Percentiles rank a stretch among this genome's conserved stretches.
phyloP scores from a whole-genome alignment of 2,888 invertebrate genomes.

The Ectropis crepuscularia region DNA sequence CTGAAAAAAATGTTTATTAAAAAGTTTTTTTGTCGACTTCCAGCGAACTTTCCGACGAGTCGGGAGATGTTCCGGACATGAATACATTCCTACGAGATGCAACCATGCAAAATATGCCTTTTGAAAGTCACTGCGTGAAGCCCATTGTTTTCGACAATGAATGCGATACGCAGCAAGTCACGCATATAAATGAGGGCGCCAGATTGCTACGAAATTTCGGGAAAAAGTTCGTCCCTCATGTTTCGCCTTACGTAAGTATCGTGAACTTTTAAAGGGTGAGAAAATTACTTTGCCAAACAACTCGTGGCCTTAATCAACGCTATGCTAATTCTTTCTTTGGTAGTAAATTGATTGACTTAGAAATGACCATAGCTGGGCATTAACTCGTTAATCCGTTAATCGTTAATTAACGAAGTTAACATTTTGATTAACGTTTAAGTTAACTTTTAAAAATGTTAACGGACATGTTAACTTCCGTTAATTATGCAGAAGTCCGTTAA shows the following conservation, averaged over 20 bases:
- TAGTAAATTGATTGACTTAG: too few relatives aligned
- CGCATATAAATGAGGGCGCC: conserved; percentile 49
- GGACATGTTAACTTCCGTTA: too few relatives aligned
- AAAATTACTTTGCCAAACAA: too few relatives aligned
- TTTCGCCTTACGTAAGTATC: conserved; percentile 76
- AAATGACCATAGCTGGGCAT: too few relatives aligned
- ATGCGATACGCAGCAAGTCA: conserved; percentile 46
- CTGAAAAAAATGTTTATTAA: too few relatives aligned
- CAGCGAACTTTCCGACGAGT: conserved; percentile 54
- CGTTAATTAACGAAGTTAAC: too few relatives aligned
- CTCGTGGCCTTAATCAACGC: too few relatives aligned
- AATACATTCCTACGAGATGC: conserved; percentile 57
- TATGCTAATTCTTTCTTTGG: too few relatives aligned
- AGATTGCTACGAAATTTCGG: conserved; percentile 48
- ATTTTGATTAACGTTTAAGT: too few relatives aligned
- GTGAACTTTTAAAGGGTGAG: background rate
- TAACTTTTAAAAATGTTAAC: too few relatives aligned
- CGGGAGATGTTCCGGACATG: conserved; percentile 47
- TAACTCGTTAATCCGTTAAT: too few relatives aligned
- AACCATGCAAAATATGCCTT: conserved; percentile 53
- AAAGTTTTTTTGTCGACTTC: conserved; percentile 37
- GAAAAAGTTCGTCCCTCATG: conserved; percentile 69
- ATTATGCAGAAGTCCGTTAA: too few relatives aligned
- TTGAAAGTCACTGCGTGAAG: conserved; percentile 69
- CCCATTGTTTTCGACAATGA: conserved; percentile 62